phyloP scores from a whole-genome alignment of 1,140 invertebrate species.

The Drosophila hydei region DNA sequence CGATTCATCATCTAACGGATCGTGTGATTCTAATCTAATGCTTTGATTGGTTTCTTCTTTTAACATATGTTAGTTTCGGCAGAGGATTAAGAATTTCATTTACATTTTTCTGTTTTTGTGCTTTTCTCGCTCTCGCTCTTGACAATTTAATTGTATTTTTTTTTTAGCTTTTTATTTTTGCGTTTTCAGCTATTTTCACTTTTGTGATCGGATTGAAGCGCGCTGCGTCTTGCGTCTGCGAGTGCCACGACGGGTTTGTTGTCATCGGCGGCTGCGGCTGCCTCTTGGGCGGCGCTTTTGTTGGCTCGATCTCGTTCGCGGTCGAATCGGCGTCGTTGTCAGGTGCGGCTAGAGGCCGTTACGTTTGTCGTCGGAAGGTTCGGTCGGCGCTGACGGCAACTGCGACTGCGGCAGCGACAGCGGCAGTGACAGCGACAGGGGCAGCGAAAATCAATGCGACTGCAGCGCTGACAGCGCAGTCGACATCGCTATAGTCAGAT shows the following conservation, averaged over 20 bases:
- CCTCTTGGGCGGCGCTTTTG: slow-evolving; percentile 74
- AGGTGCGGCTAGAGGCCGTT: slow-evolving; percentile 39
- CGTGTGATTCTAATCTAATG: background rate
- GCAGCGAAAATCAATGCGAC: no score
- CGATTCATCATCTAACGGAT: background rate
- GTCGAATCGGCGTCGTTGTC: slow-evolving; percentile 26
- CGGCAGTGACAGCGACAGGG: slow-evolving; percentile 12
- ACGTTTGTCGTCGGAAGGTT: slow-evolving; percentile 44
- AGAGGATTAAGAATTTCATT: slow-evolving; percentile 33
- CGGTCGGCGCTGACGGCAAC: slow-evolving; percentile 31
- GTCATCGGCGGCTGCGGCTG: slow-evolving; percentile 69
- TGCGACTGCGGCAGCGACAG: slow-evolving; percentile 5
- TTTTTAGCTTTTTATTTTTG: slow-evolving; percentile 2
- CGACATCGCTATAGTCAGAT: slow-evolving; percentile 36
- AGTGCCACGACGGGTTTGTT: slow-evolving; percentile 79
- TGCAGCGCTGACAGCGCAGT: slow-evolving; percentile 30
- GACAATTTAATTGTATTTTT: background rate
- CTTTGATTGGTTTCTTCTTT: background rate
- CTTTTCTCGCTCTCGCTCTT: slow-evolving; percentile 16
- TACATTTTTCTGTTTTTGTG: slow-evolving; percentile 15
- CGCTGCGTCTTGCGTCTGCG: slow-evolving; percentile 77
- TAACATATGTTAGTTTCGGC: slow-evolving; percentile 6
- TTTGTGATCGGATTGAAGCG: slow-evolving; percentile 54
- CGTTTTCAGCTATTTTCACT: slow-evolving; percentile 41
- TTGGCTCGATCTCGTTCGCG: slow-evolving; percentile 75